A percentile compares a stretch with the other conserved stretches of the same genome.
These are phyloP conservation scores for Avahi laniger DNA, from an alignment of 2,797 vertebrate genomes.

Conservation along the genomic window DNA sequence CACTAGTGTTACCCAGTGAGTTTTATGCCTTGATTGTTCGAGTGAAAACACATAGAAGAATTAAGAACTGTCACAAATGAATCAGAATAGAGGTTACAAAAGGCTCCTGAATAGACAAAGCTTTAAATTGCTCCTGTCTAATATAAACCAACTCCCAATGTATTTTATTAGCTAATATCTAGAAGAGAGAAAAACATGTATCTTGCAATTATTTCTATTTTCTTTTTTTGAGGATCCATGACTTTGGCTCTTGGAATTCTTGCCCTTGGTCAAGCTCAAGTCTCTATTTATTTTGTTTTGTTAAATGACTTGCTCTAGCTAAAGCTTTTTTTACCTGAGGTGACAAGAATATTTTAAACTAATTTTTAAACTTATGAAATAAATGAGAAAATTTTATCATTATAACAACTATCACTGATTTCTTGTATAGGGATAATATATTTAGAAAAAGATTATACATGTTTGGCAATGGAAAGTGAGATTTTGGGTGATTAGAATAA, in stretches of 20 bases:
- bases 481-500: background rate
- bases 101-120: background rate
- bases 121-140: background rate
- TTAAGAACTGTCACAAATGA: background rate
- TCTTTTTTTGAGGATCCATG: background rate
- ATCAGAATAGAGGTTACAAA: background rate
- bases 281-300: slow-evolving; percentile 17
- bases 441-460: background rate
- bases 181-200: background rate
- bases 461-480: background rate
- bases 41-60: background rate
- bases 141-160: background rate
- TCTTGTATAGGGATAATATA: background rate
- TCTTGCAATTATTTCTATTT: background rate
- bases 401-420: background rate
- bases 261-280: background rate
- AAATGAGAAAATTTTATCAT: background rate
- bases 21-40: background rate
- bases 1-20: background rate
- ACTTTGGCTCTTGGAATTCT: background rate
- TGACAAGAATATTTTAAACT: background rate
- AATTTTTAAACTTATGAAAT: background rate
- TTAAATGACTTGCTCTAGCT: background rate
- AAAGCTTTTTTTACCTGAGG: background rate
- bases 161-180: background rate